Base-by-base conservation (phyloP, 2,888 invertebrate genomes). In the Melieria crassipennis region DNA sequence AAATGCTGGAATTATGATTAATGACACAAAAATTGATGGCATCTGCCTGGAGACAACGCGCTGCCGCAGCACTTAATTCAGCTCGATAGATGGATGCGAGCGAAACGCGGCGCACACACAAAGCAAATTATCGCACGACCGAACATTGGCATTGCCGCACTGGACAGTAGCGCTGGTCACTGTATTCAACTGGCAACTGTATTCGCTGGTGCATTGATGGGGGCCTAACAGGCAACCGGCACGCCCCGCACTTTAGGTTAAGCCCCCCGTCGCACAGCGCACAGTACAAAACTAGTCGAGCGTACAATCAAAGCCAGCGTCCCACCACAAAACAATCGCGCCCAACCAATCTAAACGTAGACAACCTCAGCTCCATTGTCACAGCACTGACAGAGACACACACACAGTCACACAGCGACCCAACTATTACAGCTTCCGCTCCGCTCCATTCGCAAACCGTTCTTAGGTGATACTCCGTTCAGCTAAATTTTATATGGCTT, bases 1-100 rank as follows among this genome's bases (percentile, higher is more conserved):
- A 61, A 47, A 52, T 52, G 43, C 10, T 43, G 46, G 55, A 80
- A 82, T 82, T 81, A 82, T 83, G 82, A 82, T 83, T 80, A 82
- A 82, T 79, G 83, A 76, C 75, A 73, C 72, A 73, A 78, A 79
- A 75, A 78, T 81, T 76, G 75, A 69, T 68, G 61, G 70, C 73
- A 74, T 75, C 78, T n/a, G n/a, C 56, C 30, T 58, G 11, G 48
- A 42, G 10, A 60, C 16, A 16, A 67, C 5, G 30, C 43, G 42
- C 13, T 43, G 76, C 65, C 62, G 56, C 57, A 66, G 66, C 55
- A 11, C 30, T 42, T 52, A 43, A 11, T 46, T 7, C 42, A 42
- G 16, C 30, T 45, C 52, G 63, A 61, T 72, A 61, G 56, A 69
- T 69, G 65, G 61, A 55, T 69, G 58, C 63, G 46, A 4, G 48